phyloP scores from a whole-genome alignment of 2,113 vertebrate species.

The Puntigrus tetrazona region DNA sequence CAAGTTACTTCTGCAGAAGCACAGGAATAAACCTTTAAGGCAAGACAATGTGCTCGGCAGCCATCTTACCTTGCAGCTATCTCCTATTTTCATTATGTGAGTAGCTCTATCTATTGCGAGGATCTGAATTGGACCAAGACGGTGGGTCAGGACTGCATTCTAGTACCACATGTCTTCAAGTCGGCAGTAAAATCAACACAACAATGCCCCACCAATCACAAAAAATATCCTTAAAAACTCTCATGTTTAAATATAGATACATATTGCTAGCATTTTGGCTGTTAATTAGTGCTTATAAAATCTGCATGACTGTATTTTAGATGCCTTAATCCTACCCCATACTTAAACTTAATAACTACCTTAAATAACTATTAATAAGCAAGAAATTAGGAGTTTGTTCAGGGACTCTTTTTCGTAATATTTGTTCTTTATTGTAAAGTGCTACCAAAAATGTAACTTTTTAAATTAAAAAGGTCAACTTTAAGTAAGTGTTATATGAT shows the following conservation, averaged over 20 bases:
- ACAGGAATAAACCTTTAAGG: background rate
- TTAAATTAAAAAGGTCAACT: no score
- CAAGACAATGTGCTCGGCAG: background rate
- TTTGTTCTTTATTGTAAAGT: no score
- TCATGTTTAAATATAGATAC: no score
- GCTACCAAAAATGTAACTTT: no score
- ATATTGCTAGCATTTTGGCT: background rate
- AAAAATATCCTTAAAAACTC: no score
- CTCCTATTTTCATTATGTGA: background rate
- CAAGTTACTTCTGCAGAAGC: background rate
- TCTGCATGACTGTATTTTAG: background rate
- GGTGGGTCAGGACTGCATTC: background rate
- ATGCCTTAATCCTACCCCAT: no score
- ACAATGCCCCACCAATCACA: no score
- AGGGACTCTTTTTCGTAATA: no score
- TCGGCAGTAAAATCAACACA: background rate
- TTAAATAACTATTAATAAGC: no score
- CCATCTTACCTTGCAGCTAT: background rate
- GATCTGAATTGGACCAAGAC: background rate
- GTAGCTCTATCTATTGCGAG: background rate
- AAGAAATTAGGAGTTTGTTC: no score
- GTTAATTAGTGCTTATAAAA: background rate
- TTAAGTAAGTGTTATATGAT: no score
- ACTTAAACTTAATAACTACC: no score
- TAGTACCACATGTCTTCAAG: background rate